Conservation (phyloP, 2,113 vertebrate species). For the Periophthalmus modestus region DNA sequence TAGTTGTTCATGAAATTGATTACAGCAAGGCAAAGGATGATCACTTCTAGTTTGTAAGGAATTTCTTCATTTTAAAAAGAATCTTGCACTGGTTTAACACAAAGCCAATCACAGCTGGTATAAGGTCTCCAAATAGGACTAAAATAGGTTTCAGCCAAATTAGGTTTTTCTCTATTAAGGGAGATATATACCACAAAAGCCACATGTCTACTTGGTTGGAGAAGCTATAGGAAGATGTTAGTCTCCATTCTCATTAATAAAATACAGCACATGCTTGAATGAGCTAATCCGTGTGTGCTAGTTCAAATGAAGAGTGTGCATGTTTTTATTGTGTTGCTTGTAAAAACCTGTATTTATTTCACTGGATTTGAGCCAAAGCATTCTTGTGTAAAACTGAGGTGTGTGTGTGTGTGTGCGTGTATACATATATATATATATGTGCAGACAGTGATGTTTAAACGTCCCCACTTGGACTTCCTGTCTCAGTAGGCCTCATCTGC, state of each 20-base stretch:
- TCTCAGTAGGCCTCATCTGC: constrained; percentile 49
- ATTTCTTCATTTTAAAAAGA: too few relatives aligned
- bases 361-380: not conserved
- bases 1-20: too few relatives aligned
- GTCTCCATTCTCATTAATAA: constrained; percentile 62
- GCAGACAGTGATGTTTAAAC: constrained; percentile 25
- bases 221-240: not conserved
- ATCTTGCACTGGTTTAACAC: too few relatives aligned
- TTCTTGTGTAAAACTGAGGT: not conserved
- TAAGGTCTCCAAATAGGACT: too few relatives aligned
- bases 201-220: not conserved
- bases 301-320: constrained; percentile 5
- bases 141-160: too few relatives aligned
- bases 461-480: constrained; percentile 30
- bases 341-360: not conserved
- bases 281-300: constrained; percentile 19
- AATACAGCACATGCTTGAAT: constrained; percentile 42
- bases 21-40: too few relatives aligned
- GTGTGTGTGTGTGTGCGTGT: constrained; percentile 4
- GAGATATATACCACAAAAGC: constrained; percentile 5
- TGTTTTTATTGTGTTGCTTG: constrained; percentile 4
- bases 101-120: too few relatives aligned
- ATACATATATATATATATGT: constrained; percentile 5
- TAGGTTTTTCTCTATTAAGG: not conserved
- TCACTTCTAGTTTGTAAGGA: too few relatives aligned